These are phyloP conservation scores for Chrysodeixis includens DNA, from an alignment of 2,888 invertebrate genomes.

Conservation along the genomic window DNA sequence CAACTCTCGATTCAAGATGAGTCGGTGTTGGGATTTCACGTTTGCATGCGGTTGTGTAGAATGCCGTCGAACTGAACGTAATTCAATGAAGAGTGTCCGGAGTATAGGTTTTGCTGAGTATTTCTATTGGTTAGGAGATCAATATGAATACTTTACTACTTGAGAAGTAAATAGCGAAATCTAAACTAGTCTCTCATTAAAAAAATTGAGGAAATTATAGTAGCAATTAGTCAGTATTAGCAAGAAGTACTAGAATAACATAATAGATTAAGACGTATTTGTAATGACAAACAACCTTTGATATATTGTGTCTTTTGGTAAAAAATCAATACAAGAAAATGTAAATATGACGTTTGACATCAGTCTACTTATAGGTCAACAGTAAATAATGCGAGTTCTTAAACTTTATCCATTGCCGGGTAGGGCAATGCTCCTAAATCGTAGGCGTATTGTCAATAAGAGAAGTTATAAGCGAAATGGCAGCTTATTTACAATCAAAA, in stretches of 20 bases:
- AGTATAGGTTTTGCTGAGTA: not conserved
- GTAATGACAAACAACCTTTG: no score
- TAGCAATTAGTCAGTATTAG: no score
- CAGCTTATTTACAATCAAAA: constrained; percentile 20
- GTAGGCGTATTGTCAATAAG: not conserved
- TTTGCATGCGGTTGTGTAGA: not conserved
- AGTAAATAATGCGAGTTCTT: no score
- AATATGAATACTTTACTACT: not conserved
- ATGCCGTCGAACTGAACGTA: not conserved
- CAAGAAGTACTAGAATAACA: no score
- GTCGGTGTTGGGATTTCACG: not conserved
- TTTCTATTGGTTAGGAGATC: not conserved
- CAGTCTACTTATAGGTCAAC: no score
- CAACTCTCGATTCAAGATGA: not conserved
- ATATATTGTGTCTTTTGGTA: no score
- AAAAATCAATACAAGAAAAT: not conserved
- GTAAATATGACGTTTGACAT: not conserved
- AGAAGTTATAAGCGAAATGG: not conserved
- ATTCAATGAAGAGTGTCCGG: not conserved
- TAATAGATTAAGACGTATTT: no score
- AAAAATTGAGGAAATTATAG: no score
- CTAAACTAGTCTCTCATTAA: no score
- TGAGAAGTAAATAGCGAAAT: no score
- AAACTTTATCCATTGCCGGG: no score
- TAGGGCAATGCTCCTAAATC: not conserved